phyloP scores from a whole-genome alignment of 2,888 invertebrate species.

The Sympetrum striolatum region DNA sequence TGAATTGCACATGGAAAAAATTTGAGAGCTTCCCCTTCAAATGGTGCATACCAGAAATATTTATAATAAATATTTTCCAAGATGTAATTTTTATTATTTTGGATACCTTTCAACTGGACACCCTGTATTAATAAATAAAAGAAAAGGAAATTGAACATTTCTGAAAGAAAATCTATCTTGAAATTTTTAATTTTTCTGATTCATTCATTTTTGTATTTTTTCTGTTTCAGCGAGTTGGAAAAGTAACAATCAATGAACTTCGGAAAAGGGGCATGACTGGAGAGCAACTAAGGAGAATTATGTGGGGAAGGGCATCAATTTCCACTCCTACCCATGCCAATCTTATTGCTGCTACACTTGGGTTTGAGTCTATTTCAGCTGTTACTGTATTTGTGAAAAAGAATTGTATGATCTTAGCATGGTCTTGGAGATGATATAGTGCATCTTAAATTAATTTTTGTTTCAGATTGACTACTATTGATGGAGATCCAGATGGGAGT shows the following conservation, averaged over 20 bases:
- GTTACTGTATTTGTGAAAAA: neutral
- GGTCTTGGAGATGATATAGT: no score
- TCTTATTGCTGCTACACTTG: slow-evolving; percentile 9
- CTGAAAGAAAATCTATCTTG: neutral
- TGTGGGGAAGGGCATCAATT: slow-evolving; percentile 91
- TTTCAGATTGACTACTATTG: neutral
- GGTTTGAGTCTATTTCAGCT: neutral
- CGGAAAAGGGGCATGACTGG: slow-evolving; percentile 84
- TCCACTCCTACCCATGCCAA: slow-evolving; percentile 64
- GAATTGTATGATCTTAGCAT: no score
- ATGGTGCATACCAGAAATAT: no score
- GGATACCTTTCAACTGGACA: no score
- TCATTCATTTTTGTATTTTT: neutral
- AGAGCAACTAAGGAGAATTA: slow-evolving; percentile 82
- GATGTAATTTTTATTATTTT: no score
- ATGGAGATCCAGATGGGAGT: slow-evolving; percentile 10
- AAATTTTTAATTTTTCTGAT: neutral
- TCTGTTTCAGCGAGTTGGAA: slow-evolving; percentile 76
- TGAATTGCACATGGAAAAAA: no score
- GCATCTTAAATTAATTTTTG: no score
- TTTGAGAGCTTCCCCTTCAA: no score
- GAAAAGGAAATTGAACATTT: neutral
- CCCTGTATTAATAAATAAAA: neutral
- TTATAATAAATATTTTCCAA: no score
- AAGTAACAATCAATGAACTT: slow-evolving; percentile 83